Evolutionary conservation across 2,113 vertebrate species (phyloP), one percentile per base, ranked within the genome.

Genomic region (Bostrychus sinensis): DNA sequence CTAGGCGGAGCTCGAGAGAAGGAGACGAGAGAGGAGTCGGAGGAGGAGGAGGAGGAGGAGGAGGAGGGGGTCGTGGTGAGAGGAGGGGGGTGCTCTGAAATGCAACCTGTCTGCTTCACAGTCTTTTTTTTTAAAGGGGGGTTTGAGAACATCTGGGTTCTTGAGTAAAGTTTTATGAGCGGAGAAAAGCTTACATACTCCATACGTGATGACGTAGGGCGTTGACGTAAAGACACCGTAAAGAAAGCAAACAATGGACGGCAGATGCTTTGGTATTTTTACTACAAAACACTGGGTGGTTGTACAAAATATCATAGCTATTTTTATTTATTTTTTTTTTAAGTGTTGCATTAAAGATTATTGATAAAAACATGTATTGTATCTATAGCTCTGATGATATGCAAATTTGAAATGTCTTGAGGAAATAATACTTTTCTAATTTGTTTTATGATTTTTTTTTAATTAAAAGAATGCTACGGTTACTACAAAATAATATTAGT

Each of bases 1-100:
- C 54, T 46, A 53, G 17, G 63, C 39, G 88, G 91, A 89, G 92
- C 92, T 78, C 48, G 70, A 28, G 62, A 84, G 59, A 66, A 62
- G 14, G 13, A 32, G 39, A 5, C 25, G 25, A n/a, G 25, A 17
- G 25, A 32, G 3, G 25, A 23, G 37, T 14, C 4, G 16, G 7
- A 25, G 7, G 25, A 8, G 46, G 4, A 25, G 45, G 13, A 25
- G 25, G 1, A 25, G 30, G 48, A 1, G 38, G 57, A n/a, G 26
- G 19, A 45, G 42, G 42, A 17, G 32, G n/a, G n/a, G n/a, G n/a
- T n/a, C n/a, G n/a, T n/a, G n/a, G n/a, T n/a, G n/a, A n/a, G n/a
- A 10, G 46, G 7, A 0, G 37, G 14, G 38, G 4, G 55, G 5
- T 34, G 69, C 63, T 9, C 51, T 38, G 71, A 71, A 43, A 70